Percentiles rank a stretch among this genome's conserved stretches.
These are phyloP conservation scores for Rotaria magnacalcarata DNA, from an alignment of 2,888 invertebrate species.

Conservation along the genomic window DNA sequence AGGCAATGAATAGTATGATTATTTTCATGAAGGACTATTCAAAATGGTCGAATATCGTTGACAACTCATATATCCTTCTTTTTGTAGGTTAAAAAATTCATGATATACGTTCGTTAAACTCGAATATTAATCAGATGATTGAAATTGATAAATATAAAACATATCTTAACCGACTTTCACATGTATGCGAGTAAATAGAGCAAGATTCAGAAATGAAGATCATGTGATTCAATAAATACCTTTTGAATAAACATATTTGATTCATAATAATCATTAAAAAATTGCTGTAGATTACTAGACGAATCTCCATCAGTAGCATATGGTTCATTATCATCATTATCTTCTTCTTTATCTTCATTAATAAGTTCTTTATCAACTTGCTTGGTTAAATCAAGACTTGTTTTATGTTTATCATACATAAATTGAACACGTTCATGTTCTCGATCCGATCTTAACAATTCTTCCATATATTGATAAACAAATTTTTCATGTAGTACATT, in stretches of 20 bases:
- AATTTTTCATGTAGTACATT: slow-evolving; percentile 70
- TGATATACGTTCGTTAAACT: no score
- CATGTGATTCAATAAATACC: slow-evolving; percentile 60
- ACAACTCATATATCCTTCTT: no score
- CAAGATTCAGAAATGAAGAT: slow-evolving; percentile 73
- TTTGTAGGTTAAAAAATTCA: no score
- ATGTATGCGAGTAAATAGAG: slow-evolving; percentile 83
- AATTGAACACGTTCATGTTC: slow-evolving; percentile 10
- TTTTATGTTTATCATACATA: neutral
- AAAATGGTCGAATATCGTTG: no score
- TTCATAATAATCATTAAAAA: slow-evolving; percentile 97
- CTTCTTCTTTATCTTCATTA: neutral
- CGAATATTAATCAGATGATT: no score
- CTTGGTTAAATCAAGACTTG: slow-evolving; percentile 12
- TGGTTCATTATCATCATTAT: neutral
- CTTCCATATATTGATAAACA: slow-evolving; percentile 5
- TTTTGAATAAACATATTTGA: slow-evolving; percentile 98
- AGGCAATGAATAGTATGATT: no score
- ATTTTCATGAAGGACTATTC: no score
- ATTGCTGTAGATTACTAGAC: slow-evolving; percentile 59
- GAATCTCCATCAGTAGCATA: neutral
- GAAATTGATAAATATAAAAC: no score
- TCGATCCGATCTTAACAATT: neutral
- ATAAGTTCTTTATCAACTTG: neutral
- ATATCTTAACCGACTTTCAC: slow-evolving; percentile 72